Evolutionary conservation across 2,797 vertebrate genomes (phyloP).

Genomic region (Sebastes kiyomatsui): DNA sequence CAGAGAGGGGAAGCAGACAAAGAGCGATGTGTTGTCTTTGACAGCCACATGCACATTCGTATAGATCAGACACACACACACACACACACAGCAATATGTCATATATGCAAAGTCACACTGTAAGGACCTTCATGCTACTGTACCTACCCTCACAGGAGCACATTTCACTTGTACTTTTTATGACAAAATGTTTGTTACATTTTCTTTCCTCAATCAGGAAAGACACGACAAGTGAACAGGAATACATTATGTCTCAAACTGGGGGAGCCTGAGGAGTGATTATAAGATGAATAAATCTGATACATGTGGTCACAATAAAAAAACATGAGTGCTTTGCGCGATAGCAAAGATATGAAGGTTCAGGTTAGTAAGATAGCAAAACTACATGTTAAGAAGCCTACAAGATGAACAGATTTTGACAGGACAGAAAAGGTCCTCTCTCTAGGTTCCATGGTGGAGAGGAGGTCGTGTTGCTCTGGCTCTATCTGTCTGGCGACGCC

Average conservation of each 20-base stretch:
- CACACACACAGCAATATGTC: too few relatives aligned
- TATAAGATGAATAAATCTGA: neutral
- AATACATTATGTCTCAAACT: neutral
- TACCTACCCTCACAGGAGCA: neutral
- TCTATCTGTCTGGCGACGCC: too few relatives aligned
- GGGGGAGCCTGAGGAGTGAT: neutral
- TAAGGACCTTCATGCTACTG: neutral
- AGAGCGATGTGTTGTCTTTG: slow-evolving; percentile 73
- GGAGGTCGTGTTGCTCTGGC: too few relatives aligned
- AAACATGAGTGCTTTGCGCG: neutral
- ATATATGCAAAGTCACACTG: neutral
- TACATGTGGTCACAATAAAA: neutral
- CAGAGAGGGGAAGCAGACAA: slow-evolving; percentile 74
- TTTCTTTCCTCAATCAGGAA: neutral
- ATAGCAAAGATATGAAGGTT: neutral
- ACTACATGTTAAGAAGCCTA: neutral
- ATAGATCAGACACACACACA: slow-evolving; percentile 8
- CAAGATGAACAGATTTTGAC: neutral
- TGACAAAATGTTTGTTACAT: neutral
- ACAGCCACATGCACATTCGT: slow-evolving; percentile 58
- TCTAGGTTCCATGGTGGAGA: too few relatives aligned
- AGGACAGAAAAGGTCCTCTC: neutral
- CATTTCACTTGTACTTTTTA: neutral
- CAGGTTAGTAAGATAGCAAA: neutral
- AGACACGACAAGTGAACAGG: neutral